A percentile compares a stretch with the other conserved stretches of the same genome.
These are phyloP conservation scores for Drosophila bifasciata DNA, from an alignment of 1,140 invertebrate species.

Conservation along the genomic window DNA sequence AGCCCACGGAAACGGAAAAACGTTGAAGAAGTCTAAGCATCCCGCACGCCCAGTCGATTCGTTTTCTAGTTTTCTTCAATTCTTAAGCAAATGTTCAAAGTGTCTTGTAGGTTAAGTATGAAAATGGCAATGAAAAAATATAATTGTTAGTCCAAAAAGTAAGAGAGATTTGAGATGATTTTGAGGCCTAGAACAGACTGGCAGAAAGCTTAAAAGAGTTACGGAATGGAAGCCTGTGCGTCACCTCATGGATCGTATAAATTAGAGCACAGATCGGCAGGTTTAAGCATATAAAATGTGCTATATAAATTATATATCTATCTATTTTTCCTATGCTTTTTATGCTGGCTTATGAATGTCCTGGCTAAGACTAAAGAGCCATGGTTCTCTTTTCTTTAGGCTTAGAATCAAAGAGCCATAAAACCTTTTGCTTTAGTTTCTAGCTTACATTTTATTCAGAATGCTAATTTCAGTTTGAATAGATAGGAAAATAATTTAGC, in stretches of 20 bases:
- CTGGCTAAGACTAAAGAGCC: not conserved
- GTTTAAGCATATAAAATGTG: no score
- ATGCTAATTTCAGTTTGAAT: conserved; percentile 34
- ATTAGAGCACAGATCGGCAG: not conserved
- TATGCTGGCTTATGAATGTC: no score
- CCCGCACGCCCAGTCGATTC: not conserved
- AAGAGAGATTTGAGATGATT: no score
- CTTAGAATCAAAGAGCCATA: not conserved
- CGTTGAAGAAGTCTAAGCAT: conserved; percentile 31
- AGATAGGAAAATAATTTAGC: conserved; percentile 67
- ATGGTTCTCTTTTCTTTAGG: no score
- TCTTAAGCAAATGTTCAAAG: conserved; percentile 25
- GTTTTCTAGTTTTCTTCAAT: conserved; percentile 25
- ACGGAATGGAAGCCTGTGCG: no score
- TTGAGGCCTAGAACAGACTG: no score
- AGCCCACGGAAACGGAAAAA: conserved; percentile 48
- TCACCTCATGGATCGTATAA: no score
- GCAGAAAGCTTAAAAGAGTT: no score
- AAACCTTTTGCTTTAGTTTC: conserved; percentile 7
- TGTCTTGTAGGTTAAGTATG: conserved; percentile 39
- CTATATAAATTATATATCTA: no score
- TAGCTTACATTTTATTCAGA: conserved; percentile 56
- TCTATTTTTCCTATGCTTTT: no score
- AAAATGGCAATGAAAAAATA: conserved; percentile 31
- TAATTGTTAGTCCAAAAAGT: conserved; percentile 18